Conservation (phyloP, 2,113 vertebrate species). For the Takifugu bimaculatus region DNA sequence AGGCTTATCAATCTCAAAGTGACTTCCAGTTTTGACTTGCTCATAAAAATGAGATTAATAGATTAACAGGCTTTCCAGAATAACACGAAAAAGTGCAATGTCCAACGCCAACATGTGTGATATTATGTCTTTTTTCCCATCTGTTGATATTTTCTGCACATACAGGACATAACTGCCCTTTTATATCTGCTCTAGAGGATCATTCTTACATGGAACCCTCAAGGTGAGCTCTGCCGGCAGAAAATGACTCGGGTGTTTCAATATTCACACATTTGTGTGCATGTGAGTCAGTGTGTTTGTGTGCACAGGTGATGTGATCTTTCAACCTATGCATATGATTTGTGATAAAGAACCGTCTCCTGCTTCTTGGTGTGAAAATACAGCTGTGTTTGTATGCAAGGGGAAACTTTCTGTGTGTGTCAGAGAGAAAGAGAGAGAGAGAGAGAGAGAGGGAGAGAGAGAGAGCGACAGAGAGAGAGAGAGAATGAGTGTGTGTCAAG, state of each 20-base stretch:
- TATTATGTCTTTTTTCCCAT: constrained; percentile 12
- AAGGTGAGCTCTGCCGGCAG: constrained; percentile 62
- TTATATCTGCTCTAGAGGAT: constrained; percentile 16
- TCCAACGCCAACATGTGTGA: background rate
- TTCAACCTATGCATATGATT: background rate
- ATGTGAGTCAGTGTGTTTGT: constrained; percentile 7
- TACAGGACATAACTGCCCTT: constrained; percentile 16
- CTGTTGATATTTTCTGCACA: constrained; percentile 24
- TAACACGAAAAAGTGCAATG: background rate
- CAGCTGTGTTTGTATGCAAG: constrained; percentile 21
- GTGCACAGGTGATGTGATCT: background rate
- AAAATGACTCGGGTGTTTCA: constrained; percentile 65
- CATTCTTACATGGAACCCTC: constrained; percentile 38
- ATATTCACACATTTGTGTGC: constrained; percentile 2
- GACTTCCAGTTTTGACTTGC: background rate
- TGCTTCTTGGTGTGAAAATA: background rate
- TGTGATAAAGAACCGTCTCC: background rate
- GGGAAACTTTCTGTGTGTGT: background rate
- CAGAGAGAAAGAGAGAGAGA: background rate
- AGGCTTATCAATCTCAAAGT: background rate
- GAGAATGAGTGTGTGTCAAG: background rate
- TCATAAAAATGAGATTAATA: background rate
- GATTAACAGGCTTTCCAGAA: background rate
- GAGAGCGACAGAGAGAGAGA: background rate
- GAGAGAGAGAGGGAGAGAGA: background rate